Conservation (phyloP, 2,888 invertebrate species). For the Tenthredo mesomela region DNA sequence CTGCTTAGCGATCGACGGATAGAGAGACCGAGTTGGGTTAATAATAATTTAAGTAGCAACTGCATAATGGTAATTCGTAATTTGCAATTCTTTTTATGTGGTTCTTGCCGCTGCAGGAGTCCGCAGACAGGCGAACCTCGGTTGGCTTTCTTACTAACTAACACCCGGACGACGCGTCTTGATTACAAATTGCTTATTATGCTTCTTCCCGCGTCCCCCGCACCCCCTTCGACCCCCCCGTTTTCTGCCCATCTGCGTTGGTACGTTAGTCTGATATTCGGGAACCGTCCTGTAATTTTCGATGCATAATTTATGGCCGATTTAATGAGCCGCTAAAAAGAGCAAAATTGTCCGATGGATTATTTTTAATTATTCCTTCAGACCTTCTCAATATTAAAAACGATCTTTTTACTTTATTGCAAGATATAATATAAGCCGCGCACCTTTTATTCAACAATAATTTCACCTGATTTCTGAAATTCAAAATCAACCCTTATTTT, state of each 20-base stretch:
- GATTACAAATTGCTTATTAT: constrained; percentile 78
- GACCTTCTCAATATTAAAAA: constrained; percentile 39
- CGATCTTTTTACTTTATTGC: background rate
- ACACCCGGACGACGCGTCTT: constrained; percentile 75
- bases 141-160: constrained; percentile 72
- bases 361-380: constrained; percentile 76
- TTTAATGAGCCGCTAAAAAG: constrained; percentile 77
- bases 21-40: constrained; percentile 60
- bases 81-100: constrained; percentile 74
- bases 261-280: constrained; percentile 65
- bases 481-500: background rate
- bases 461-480: background rate
- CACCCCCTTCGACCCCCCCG: constrained; percentile 13
- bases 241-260: constrained; percentile 35
- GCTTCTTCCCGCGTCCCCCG: constrained; percentile 57
- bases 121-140: constrained; percentile 56
- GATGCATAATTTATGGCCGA: constrained; percentile 77
- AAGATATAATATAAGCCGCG: background rate
- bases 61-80: constrained; percentile 72
- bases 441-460: background rate
- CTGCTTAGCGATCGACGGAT: background rate
- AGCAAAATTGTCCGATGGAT: constrained; percentile 69
- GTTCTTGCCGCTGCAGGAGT: constrained; percentile 55
- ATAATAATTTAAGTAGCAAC: constrained; percentile 70
- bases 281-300: constrained; percentile 74